Evolutionary conservation across 2,113 vertebrate genomes (phyloP), one percentile per base, ranked within the genome.

Genomic region (Hyperoodon ampullatus): DNA sequence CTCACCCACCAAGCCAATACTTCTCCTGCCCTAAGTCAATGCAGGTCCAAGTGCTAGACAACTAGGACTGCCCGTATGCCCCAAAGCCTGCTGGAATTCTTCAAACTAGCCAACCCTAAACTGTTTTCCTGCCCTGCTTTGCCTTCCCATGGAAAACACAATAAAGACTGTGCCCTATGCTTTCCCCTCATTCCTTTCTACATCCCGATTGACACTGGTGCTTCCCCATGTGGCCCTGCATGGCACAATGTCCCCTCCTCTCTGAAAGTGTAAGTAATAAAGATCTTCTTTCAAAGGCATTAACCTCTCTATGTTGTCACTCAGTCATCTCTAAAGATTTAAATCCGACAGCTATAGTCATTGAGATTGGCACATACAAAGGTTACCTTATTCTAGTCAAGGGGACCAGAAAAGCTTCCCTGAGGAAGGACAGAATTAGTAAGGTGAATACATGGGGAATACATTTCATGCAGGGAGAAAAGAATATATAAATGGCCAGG

Each of bases 151-250:
- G 2, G 44, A 30, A 77, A 58, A n/a, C 8, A 58, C 35, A 82
- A 24, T 9, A 35, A 68, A 75, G n/a, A 16, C 39, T 1, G 7
- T 5, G 19, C 39, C 3, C 21, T 71, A 2, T 30, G 39, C 26
- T 58, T 53, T 53, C 42, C 13, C 13, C 30, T 30, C n/a, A 14
- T 15, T 82, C 4, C 53, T 18, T 58, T 44, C 33, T 44, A 3
- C 39, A 33, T 23, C 42, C n/a, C n/a, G 21, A n/a, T 3, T 0
- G 3, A 24, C 53, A 23, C 4, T 1, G 23, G 28, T 13, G 10
- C 39, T 35, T 35, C 53, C 66, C 35, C 53, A 4, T 6, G 12
- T 58, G 82, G 23, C 19, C 13, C 30, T 42, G 26, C 42, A 35
- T 7, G 16, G 24, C 26, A 6, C n/a, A 42, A 26, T 5, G 9